Conservation (phyloP, 1,140 invertebrate species). For the Matsumurasca onukii region DNA sequence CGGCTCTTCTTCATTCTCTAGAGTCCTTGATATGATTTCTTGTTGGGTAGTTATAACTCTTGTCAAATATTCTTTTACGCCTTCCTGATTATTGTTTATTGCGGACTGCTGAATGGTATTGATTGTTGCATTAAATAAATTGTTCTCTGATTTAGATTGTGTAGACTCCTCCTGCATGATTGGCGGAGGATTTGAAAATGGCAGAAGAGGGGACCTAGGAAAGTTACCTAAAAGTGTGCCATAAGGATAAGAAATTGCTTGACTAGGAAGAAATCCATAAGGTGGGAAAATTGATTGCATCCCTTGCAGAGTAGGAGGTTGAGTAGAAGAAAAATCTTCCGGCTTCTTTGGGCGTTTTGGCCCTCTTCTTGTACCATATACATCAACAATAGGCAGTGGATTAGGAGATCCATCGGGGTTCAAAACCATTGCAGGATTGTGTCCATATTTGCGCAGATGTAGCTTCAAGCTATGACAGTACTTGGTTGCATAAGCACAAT, state of each 20-base stretch:
- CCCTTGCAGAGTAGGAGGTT: slow-evolving; percentile 13
- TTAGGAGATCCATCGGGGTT: slow-evolving; percentile 87
- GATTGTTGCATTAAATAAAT: slow-evolving; percentile 1
- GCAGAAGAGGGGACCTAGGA: slow-evolving; percentile 26
- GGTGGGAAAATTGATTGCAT: slow-evolving; percentile 21
- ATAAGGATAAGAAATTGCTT: slow-evolving; percentile 32
- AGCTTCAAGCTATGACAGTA: slow-evolving; percentile 97
- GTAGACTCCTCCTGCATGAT: background rate
- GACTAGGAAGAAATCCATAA: slow-evolving; percentile 38
- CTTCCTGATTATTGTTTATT: slow-evolving; percentile 26
- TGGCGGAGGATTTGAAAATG: slow-evolving; percentile 11
- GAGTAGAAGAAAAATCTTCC: slow-evolving; percentile 17
- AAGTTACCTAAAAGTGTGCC: slow-evolving; percentile 37
- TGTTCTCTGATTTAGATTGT: background rate
- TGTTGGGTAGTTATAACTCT: slow-evolving; percentile 21
- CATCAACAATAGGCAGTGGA: slow-evolving; percentile 83
- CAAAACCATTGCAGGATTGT: slow-evolving; percentile 79
- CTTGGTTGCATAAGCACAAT: slow-evolving; percentile 97
- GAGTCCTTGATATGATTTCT: slow-evolving; percentile 15
- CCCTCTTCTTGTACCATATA: slow-evolving; percentile 84
- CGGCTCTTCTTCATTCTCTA: slow-evolving; percentile 12
- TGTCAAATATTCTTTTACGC: slow-evolving; percentile 25
- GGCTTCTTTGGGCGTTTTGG: slow-evolving; percentile 53
- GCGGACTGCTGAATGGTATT: slow-evolving; percentile 13
- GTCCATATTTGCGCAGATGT: slow-evolving; percentile 93